phyloP scores from a whole-genome alignment of 1,140 invertebrate species.

The Idris sp. region DNA sequence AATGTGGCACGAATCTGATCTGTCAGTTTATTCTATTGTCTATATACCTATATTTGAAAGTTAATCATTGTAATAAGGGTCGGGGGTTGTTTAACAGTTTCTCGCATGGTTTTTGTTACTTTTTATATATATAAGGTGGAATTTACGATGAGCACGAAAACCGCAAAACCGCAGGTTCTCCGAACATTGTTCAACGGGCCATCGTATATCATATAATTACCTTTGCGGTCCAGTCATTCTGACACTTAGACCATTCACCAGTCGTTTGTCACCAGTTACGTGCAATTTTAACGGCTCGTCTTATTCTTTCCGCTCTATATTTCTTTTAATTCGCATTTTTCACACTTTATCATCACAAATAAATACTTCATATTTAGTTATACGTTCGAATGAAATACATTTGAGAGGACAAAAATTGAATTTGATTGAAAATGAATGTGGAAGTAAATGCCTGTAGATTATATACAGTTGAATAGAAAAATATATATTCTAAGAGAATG shows the following conservation, averaged over 20 bases:
- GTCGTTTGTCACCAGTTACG: constrained; percentile 73
- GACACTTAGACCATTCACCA: constrained; percentile 75
- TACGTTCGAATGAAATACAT: no score
- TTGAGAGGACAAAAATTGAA: no score
- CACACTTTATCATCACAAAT: constrained; percentile 5
- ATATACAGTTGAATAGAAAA: no score
- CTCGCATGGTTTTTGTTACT: constrained; percentile 7
- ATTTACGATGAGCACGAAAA: constrained; percentile 69
- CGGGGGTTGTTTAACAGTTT: constrained; percentile 3
- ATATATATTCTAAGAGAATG: no score
- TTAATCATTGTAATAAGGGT: constrained; percentile 47
- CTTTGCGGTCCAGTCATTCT: constrained; percentile 74
- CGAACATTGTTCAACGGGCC: constrained; percentile 73
- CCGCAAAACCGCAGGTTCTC: constrained; percentile 77
- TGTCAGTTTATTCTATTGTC: no score
- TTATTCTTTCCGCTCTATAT: constrained; percentile 24
- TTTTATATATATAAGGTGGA: constrained; percentile 37
- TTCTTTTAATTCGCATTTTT: constrained; percentile 16
- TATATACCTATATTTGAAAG: no score
- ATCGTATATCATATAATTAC: constrained; percentile 77
- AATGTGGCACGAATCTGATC: constrained; percentile 3
- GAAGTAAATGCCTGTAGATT: no score
- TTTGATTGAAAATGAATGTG: no score
- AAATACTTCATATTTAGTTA: no score
- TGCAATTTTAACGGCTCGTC: constrained; percentile 53